Evolutionary conservation across 2,113 vertebrate genomes (phyloP), one percentile per base, ranked within the genome.

Genomic region (Cettia cetti): DNA sequence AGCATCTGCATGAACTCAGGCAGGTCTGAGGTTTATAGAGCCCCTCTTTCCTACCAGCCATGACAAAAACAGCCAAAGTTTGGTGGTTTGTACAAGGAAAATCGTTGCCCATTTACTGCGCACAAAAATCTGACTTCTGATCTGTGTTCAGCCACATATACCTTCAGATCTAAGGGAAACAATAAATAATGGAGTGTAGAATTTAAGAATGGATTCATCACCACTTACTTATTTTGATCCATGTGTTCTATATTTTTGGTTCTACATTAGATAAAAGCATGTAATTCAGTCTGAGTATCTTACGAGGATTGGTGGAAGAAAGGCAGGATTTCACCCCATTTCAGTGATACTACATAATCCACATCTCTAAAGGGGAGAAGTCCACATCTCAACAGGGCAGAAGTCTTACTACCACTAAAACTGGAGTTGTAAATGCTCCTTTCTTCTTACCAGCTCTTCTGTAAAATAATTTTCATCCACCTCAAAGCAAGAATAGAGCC

Each of bases 51-150:
- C 18, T 33, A 61, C 7, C 17, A 74, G 31, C 11, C 54, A 11
- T 10, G 12, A 49, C 11, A 37, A 35, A 64, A 54, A 15, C 15
- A 39, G 7, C 11, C 37, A 53, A 37, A 79, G 39, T 37, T 16
- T 53, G 9, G 13, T 31, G 47, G 39, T 40, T 37, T 5, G 22
- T 21, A 27, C 14, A 61, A 45, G 17, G 49, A 45, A 45, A 54
- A 72, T 9, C 0, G 0, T 22, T 53, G 33, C 33, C 5, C 4
- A 42, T 64, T 69, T 69, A 68, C 21, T 44, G 15, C 7, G 2
- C 19, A 19, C 3, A 86, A 40, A 76, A n/a, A 27, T 50, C 22
- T 30, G 49, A 27, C n/a, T 72, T 64, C 14, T 50, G 9, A 22
- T 76, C 35, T 64, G 4, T 30, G 12, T 52, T 80, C 40, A 72